Conservation (phyloP, 1,140 invertebrate genomes). For the Subanguina moxae region DNA sequence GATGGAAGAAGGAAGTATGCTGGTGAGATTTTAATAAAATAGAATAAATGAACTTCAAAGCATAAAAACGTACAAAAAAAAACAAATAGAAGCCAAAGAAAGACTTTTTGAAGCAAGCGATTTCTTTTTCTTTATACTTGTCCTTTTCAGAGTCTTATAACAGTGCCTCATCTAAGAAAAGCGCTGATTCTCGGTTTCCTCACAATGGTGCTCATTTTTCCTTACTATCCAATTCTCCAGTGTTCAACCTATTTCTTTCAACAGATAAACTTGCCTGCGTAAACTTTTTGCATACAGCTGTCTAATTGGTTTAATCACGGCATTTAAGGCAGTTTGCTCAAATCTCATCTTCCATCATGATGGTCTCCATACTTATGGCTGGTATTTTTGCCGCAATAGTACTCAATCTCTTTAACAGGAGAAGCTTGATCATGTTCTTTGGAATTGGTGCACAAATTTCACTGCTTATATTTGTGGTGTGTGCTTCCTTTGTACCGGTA, state of each 20-base stretch:
- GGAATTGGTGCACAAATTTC: slow-evolving; percentile 36
- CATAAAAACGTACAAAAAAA: no score
- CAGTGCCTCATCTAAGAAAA: slow-evolving; percentile 38
- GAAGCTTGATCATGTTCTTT: slow-evolving; percentile 42
- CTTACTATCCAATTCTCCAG: slow-evolving; percentile 58
- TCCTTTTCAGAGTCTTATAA: slow-evolving; percentile 22
- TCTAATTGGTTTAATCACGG: slow-evolving; percentile 6
- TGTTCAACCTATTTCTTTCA: slow-evolving; percentile 46
- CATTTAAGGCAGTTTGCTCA: slow-evolving; percentile 42
- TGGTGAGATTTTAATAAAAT: slow-evolving; percentile 13
- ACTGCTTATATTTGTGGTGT: slow-evolving; percentile 35
- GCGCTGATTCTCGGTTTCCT: slow-evolving; percentile 46
- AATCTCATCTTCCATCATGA: slow-evolving; percentile 49
- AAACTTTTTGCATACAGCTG: slow-evolving; percentile 8
- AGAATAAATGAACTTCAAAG: no score
- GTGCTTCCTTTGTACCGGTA: slow-evolving; percentile 22
- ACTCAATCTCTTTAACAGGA: slow-evolving; percentile 38
- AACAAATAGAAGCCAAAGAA: no score
- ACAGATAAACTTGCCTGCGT: slow-evolving; percentile 19
- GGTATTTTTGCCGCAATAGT: slow-evolving; percentile 46
- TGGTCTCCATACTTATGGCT: slow-evolving; percentile 42
- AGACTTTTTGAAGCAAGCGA: no score
- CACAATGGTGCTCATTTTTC: slow-evolving; percentile 41
- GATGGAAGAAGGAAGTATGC: slow-evolving; percentile 18
- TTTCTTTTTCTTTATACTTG: no score